Conservation (phyloP, 2,113 vertebrate species). For the Megaptera novaeangliae region DNA sequence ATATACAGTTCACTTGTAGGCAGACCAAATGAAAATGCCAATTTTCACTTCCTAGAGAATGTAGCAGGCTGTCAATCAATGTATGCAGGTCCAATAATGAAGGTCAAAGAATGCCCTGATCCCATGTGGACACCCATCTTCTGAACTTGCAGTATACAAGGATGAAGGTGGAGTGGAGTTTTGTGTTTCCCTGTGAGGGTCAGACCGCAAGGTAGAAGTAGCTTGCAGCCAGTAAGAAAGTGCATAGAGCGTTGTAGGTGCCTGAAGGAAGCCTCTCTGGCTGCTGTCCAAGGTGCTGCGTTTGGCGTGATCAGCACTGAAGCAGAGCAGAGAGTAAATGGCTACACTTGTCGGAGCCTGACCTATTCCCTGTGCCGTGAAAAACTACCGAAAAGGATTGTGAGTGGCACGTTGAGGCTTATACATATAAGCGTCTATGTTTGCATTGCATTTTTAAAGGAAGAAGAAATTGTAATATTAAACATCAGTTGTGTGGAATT, state of each 20-base stretch:
- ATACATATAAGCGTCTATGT: not conserved
- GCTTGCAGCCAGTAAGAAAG: slow-evolving; percentile 81
- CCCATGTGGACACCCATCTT: slow-evolving; percentile 79
- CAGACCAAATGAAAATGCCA: not conserved
- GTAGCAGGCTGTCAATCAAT: slow-evolving; percentile 73
- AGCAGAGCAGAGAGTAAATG: slow-evolving; percentile 39
- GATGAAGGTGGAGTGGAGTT: slow-evolving; percentile 82
- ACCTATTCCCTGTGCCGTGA: not conserved
- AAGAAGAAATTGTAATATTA: not conserved
- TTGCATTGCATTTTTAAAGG: not conserved
- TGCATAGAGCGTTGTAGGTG: slow-evolving; percentile 72
- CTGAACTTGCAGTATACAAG: slow-evolving; percentile 76
- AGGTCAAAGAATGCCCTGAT: slow-evolving; percentile 76
- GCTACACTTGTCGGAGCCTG: slow-evolving; percentile 37
- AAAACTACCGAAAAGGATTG: slow-evolving; percentile 62
- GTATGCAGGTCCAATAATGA: slow-evolving; percentile 70
- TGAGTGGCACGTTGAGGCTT: not conserved
- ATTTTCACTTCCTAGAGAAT: slow-evolving; percentile 57
- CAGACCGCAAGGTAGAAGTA: slow-evolving; percentile 82
- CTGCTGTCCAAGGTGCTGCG: slow-evolving; percentile 77
- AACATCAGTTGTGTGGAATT: not conserved
- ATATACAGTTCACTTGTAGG: slow-evolving; percentile 35
- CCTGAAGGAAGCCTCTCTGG: slow-evolving; percentile 77
- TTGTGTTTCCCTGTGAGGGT: slow-evolving; percentile 76
- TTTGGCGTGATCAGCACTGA: not conserved